phyloP scores from a whole-genome alignment of 2,113 vertebrate genomes.

The Brachyistius frenatus region DNA sequence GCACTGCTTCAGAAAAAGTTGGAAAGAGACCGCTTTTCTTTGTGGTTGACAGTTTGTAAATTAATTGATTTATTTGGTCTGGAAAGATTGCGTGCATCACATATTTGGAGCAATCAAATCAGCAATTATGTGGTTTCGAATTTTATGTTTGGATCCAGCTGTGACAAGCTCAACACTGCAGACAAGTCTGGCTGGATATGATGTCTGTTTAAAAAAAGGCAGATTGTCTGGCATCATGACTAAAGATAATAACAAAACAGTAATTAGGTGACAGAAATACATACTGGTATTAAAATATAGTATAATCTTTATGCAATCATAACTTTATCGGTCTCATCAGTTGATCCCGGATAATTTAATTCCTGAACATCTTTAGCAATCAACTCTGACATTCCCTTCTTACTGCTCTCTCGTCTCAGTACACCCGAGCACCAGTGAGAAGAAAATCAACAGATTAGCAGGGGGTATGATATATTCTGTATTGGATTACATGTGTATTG shows the following conservation, averaged over 20 bases:
- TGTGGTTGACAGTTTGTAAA: conserved; percentile 69
- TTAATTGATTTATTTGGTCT: conserved; percentile 72
- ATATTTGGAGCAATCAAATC: conserved; percentile 74
- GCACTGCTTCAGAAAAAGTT: conserved; percentile 56
- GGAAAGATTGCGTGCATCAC: conserved; percentile 66
- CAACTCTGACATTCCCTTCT: conserved; percentile 14
- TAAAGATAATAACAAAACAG: conserved; percentile 41
- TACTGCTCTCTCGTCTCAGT: background rate
- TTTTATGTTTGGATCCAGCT: conserved; percentile 71
- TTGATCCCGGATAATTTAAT: conserved; percentile 6
- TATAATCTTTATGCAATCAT: background rate
- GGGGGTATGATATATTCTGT: conserved; percentile 48
- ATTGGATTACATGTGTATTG: conserved; percentile 53
- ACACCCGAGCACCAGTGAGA: conserved; percentile 25
- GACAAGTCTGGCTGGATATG: conserved; percentile 54
- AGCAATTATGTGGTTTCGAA: conserved; percentile 73
- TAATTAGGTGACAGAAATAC: conserved; percentile 31
- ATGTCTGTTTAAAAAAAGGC: conserved; percentile 43
- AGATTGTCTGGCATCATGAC: conserved; percentile 44
- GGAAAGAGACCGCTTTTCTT: conserved; percentile 45
- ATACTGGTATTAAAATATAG: conserved; percentile 11
- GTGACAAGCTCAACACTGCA: conserved; percentile 64
- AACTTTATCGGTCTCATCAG: background rate
- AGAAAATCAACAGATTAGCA: conserved; percentile 40
- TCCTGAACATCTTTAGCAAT: conserved; percentile 18